Base-by-base conservation (phyloP, 2,113 vertebrate species). In the Thalassoma bifasciatum region DNA sequence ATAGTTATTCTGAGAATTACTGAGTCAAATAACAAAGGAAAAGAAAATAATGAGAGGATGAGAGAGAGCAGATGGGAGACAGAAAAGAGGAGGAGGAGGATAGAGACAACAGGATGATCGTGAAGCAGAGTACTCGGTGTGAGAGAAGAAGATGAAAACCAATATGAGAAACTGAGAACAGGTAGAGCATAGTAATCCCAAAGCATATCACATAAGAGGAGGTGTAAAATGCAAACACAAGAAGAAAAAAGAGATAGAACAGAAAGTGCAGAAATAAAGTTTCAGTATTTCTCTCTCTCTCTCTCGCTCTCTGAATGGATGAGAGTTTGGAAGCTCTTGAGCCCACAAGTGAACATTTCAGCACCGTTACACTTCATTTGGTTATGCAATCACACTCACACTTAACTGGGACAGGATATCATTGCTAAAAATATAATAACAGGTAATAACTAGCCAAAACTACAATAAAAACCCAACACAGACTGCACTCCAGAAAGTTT, bases 351-450 rank as follows among this genome's bases (percentile, higher is more conserved):
- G 64, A 79, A 44, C 67, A 49, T 51, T 51, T 37, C 34, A 49
- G 21, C 70, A 10, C 30, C 23, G 37, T 49, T 52, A 19, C 68
- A 63, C 64, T 62, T 44, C 47, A 52, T 62, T 24, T 57, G 62
- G 51, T 81, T 79, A 76, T 51, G 63, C 71, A 87, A 87, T 54
- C 69, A 22, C 60, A 57, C 17, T 69, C 66, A 67, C 69, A 60
- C 69, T 57, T 71, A 60, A 71, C 68, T 44, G 66, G 56, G 54
- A 66, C 67, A 60, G 67, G 72, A 74, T 71, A 42, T 74, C 21
- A 71, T 66, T 75, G 66, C 65, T 81, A 71, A 74, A 78, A 83
- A 83, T 70, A 81, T 52, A 75, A 34, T 22, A 51, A 9, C 51
- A 22, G 67, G 62, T 67, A 66, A 73, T 67, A 75, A 79, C 8